Conservation (phyloP, 1,140 invertebrate species). For the Eciton burchellii region DNA sequence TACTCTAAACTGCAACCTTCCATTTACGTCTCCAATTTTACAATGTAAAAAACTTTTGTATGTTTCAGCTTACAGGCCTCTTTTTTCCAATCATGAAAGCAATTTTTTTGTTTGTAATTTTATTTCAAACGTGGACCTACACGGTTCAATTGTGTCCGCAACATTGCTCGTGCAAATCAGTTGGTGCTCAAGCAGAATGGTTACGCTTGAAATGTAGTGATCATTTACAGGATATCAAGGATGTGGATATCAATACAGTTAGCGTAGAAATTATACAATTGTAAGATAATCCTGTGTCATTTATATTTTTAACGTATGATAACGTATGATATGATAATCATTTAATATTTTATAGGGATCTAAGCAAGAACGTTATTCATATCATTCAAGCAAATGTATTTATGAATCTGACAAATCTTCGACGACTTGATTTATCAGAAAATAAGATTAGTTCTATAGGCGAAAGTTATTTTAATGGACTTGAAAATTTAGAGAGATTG, state of each 20-base stretch:
- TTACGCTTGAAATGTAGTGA: constrained; percentile 81
- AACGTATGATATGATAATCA: constrained; percentile 28
- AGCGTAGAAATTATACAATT: constrained; percentile 81
- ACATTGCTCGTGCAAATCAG: constrained; percentile 79
- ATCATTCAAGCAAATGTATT: constrained; percentile 91
- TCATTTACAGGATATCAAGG: constrained; percentile 78
- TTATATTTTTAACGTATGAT: constrained; percentile 18
- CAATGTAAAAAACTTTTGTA: neutral
- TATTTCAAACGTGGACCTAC: constrained; percentile 74
- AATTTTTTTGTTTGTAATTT: constrained; percentile 73
- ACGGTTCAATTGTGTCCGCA: constrained; percentile 77
- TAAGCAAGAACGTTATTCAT: constrained; percentile 92
- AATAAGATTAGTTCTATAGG: constrained; percentile 89
- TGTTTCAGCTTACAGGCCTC: constrained; percentile 49
- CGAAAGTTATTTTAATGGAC: constrained; percentile 88
- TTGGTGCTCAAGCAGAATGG: constrained; percentile 82
- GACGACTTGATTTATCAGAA: constrained; percentile 88
- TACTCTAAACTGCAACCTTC: neutral
- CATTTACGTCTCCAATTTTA: neutral
- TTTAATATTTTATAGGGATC: constrained; percentile 86
- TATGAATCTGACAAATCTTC: constrained; percentile 89
- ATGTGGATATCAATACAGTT: constrained; percentile 79
- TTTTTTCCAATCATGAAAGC: constrained; percentile 73
- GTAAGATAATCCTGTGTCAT: constrained; percentile 70
- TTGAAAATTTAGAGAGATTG: constrained; percentile 88